Conservation (phyloP, 2,888 invertebrate genomes). For the Tryphoninae sp. region DNA sequence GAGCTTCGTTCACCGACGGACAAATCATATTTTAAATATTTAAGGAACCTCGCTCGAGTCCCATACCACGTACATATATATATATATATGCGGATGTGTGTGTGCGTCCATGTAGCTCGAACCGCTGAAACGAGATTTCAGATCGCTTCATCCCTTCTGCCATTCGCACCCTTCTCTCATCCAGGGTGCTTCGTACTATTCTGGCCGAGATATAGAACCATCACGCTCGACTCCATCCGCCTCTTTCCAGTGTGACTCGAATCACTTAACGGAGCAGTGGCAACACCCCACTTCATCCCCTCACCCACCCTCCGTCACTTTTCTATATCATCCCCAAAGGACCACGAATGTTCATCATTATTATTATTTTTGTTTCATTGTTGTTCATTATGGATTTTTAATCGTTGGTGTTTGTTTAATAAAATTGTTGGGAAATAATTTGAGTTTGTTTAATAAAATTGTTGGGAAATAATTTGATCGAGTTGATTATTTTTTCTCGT, state of each 20-base stretch:
- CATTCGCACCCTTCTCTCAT: conserved; percentile 2
- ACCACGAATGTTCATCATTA: background rate
- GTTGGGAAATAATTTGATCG: too few species aligned
- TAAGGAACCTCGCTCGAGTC: conserved; percentile 52
- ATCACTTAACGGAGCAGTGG: conserved; percentile 6
- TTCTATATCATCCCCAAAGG: background rate
- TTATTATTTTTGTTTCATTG: background rate
- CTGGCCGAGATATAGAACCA: background rate
- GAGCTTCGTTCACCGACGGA: conserved; percentile 58
- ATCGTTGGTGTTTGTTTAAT: background rate
- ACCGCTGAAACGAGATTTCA: conserved; percentile 36
- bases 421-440: too few species aligned
- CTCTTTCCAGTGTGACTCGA: conserved; percentile 35
- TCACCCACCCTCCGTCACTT: background rate
- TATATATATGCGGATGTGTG: background rate
- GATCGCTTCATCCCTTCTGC: conserved; percentile 41
- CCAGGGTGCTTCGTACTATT: background rate
- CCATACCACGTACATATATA: conserved; percentile 33
- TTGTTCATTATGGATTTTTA: background rate
- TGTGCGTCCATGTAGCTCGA: background rate
- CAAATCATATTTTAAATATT: conserved; percentile 69
- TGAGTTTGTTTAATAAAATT: background rate
- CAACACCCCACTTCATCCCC: too few species aligned
- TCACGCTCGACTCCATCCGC: background rate
- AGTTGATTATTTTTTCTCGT: background rate